These are phyloP conservation scores for Scomberomorus guttatus DNA, from an alignment of 2,797 vertebrate genomes.

Conservation along the genomic window DNA sequence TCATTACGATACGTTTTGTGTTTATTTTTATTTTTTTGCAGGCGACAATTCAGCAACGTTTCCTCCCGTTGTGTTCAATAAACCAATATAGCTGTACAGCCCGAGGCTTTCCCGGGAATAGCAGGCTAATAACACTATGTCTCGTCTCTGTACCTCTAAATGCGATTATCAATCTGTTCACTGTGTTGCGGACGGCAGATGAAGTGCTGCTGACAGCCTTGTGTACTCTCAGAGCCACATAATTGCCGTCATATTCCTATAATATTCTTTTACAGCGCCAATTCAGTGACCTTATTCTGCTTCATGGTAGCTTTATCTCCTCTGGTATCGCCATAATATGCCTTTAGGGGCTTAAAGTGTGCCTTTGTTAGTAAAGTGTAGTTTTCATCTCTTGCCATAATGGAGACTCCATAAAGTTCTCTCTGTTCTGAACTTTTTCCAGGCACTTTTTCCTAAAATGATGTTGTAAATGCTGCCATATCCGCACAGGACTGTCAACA, in stretches of 20 bases:
- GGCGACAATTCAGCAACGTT: not conserved
- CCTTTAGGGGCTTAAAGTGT: slow-evolving; percentile 2
- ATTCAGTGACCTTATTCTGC: not conserved
- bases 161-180: slow-evolving; percentile 63
- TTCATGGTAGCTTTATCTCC: not conserved
- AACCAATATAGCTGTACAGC: slow-evolving; percentile 20
- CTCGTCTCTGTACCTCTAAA: slow-evolving; percentile 49
- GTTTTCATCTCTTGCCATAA: slow-evolving; percentile 6
- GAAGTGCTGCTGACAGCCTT: slow-evolving; percentile 43
- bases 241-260: slow-evolving; percentile 8
- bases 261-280: not conserved
- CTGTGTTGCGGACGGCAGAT: slow-evolving; percentile 49
- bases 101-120: slow-evolving; percentile 32
- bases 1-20: slow-evolving; percentile 10
- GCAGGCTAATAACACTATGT: slow-evolving; percentile 52
- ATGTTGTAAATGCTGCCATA: not conserved
- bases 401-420: not conserved
- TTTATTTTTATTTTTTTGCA: not conserved
- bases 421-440: not conserved
- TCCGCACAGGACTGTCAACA: slow-evolving; percentile 31
- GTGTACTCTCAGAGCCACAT: slow-evolving; percentile 9
- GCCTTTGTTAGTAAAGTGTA: slow-evolving; percentile 20
- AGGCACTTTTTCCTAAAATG: not conserved
- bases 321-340: slow-evolving; percentile 19
- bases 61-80: not conserved